A percentile compares a stretch with the other conserved stretches of the same genome.
Evolutionary conservation across 2,113 vertebrate species (phyloP).

Genomic region (Sceloporus undulatus): DNA sequence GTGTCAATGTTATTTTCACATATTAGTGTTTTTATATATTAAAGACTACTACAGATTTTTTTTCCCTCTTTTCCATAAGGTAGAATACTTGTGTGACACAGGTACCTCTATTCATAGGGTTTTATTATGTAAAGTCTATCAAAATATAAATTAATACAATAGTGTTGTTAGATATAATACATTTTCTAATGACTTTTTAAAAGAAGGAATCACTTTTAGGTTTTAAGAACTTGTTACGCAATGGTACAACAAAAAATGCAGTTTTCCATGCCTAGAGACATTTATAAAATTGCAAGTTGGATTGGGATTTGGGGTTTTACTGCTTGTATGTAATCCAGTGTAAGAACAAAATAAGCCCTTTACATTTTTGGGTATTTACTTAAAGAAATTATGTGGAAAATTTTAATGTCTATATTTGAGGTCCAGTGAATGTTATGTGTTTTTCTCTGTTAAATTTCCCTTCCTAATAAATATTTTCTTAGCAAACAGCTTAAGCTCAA

Average conservation of each 20-base stretch:
- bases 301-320: conserved; percentile 62
- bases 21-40: conserved; percentile 74
- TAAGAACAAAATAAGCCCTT: conserved; percentile 69
- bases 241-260: conserved; percentile 66
- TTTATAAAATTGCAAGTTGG: conserved; percentile 52
- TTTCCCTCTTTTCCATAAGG: conserved; percentile 68
- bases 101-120: conserved; percentile 72
- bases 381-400: conserved; percentile 68
- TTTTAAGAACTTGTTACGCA: conserved; percentile 76
- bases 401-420: conserved; percentile 74
- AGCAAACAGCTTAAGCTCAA: conserved; percentile 68
- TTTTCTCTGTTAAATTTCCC: conserved; percentile 75
- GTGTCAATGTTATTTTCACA: conserved; percentile 75
- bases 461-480: conserved; percentile 79
- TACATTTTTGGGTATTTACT: conserved; percentile 73
- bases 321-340: conserved; percentile 71
- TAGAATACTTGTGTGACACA: conserved; percentile 67
- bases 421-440: conserved; percentile 74
- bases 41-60: conserved; percentile 76
- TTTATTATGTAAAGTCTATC: conserved; percentile 68
- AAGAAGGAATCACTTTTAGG: conserved; percentile 65
- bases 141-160: conserved; percentile 70
- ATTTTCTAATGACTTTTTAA: conserved; percentile 71
- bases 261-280: conserved; percentile 65
- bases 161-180: conserved; percentile 72